Conservation (phyloP, 2,888 invertebrate genomes). For the Tubulanus polymorphus region DNA sequence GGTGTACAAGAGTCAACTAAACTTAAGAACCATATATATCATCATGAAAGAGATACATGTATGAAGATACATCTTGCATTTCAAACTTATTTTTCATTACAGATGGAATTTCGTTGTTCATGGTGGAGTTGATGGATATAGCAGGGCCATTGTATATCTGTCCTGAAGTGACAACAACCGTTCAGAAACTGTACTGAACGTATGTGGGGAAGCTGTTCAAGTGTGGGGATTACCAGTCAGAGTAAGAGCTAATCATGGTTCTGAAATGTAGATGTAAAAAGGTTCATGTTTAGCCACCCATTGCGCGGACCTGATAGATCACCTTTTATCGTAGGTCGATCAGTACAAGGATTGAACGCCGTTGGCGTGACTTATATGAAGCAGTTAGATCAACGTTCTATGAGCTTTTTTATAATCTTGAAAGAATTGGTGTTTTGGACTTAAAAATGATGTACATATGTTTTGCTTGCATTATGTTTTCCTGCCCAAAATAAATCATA, state of each 20-base stretch:
- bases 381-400: conserved; percentile 4
- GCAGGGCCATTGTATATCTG: conserved; percentile 10
- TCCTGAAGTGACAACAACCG: conserved; percentile 12
- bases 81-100: neutral
- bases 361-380: conserved; percentile 19
- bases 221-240: conserved; percentile 20
- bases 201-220: conserved; percentile 9
- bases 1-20: too few species aligned
- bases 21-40: too few species aligned
- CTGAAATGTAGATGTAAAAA: conserved; percentile 16
- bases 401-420: conserved; percentile 14
- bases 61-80: too few species aligned
- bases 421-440: conserved; percentile 9
- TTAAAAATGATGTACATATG: conserved; percentile 6
- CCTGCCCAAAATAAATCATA: conserved; percentile 6
- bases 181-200: conserved; percentile 10
- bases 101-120: conserved; percentile 17
- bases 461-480: conserved; percentile 12
- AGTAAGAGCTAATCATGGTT: conserved; percentile 20
- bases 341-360: conserved; percentile 21
- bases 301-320: conserved; percentile 17
- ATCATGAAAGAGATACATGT: too few species aligned
- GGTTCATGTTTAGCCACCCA: conserved; percentile 13
- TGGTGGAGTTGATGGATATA: conserved; percentile 18
- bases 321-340: conserved; percentile 16